phyloP scores from a whole-genome alignment of 2,888 invertebrate species.

The Noctua janthe region DNA sequence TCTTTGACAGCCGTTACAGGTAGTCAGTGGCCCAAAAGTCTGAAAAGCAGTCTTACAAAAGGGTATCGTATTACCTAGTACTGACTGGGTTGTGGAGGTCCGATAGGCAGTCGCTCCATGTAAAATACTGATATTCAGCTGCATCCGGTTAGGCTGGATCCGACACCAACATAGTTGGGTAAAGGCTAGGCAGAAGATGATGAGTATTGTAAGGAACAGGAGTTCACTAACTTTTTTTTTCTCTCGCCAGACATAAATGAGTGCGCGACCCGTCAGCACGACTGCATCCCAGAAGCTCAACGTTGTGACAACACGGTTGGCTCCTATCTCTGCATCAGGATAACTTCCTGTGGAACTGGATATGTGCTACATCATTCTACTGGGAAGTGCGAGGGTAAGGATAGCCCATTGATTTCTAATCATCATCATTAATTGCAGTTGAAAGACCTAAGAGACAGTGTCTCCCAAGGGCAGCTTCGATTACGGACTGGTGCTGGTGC shows the following conservation, averaged over 20 bases:
- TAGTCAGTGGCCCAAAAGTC: no score
- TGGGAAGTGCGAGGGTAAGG: constrained; percentile 95
- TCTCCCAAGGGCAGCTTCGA: neutral
- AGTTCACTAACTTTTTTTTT: neutral
- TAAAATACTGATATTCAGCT: no score
- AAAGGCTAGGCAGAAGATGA: neutral
- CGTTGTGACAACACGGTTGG: constrained; percentile 98
- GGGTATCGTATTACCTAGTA: no score
- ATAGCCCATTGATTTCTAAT: neutral
- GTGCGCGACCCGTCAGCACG: constrained; percentile 94
- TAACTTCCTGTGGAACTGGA: constrained; percentile 98
- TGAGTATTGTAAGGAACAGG: neutral
- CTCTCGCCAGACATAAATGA: constrained; percentile 93
- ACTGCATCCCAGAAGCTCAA: constrained; percentile 92
- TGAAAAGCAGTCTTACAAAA: no score
- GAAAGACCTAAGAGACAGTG: neutral
- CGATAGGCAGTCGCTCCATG: no score
- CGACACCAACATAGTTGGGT: neutral
- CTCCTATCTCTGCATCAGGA: constrained; percentile 96
- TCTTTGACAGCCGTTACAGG: no score
- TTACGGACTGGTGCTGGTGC: neutral
- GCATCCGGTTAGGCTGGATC: no score
- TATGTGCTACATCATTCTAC: constrained; percentile 97
- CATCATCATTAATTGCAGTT: neutral
- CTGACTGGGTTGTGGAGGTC: no score